Percentiles rank a stretch among this genome's conserved stretches.
Conservation (phyloP, 2,888 invertebrate genomes). For the Aricia artaxerxes region DNA sequence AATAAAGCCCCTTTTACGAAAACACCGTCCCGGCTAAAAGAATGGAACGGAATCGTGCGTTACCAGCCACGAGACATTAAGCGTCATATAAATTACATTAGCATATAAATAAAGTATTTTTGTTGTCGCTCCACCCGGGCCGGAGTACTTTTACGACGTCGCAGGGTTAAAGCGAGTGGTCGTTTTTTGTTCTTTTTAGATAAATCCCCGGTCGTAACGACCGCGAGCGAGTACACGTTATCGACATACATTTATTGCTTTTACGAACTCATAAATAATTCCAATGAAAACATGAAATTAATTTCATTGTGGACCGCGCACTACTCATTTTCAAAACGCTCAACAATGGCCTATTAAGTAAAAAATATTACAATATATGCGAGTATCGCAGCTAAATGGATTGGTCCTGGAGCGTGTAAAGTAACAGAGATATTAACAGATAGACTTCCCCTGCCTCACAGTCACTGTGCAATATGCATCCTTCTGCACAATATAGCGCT, state of each 20-base stretch:
- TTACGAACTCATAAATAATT: slow-evolving; percentile 76
- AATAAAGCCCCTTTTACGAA: slow-evolving; percentile 54
- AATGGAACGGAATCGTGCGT: slow-evolving; percentile 77
- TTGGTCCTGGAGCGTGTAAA: slow-evolving; percentile 18
- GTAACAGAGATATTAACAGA: too few relatives aligned
- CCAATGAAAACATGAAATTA: slow-evolving; percentile 74
- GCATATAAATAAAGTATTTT: slow-evolving; percentile 81
- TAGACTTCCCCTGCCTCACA: background rate
- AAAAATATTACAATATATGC: slow-evolving; percentile 19
- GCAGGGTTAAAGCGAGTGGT: slow-evolving; percentile 65
- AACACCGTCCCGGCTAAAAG: slow-evolving; percentile 52
- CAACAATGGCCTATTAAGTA: slow-evolving; percentile 32
- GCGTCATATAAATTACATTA: slow-evolving; percentile 81
- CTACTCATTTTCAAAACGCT: slow-evolving; percentile 37
- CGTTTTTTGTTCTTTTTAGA: slow-evolving; percentile 78
- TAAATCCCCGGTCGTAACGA: slow-evolving; percentile 77
- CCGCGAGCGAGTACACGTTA: slow-evolving; percentile 77
- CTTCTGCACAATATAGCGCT: slow-evolving; percentile 33
- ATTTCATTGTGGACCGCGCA: slow-evolving; percentile 66
- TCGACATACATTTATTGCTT: slow-evolving; percentile 77
- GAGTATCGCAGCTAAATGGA: background rate
- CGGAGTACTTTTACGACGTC: slow-evolving; percentile 73
- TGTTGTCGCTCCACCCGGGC: slow-evolving; percentile 67
- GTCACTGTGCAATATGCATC: background rate
- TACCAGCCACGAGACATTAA: slow-evolving; percentile 79